Evolutionary conservation across 1,140 invertebrate genomes (phyloP).

Genomic region (Coptotermes formosanus): DNA sequence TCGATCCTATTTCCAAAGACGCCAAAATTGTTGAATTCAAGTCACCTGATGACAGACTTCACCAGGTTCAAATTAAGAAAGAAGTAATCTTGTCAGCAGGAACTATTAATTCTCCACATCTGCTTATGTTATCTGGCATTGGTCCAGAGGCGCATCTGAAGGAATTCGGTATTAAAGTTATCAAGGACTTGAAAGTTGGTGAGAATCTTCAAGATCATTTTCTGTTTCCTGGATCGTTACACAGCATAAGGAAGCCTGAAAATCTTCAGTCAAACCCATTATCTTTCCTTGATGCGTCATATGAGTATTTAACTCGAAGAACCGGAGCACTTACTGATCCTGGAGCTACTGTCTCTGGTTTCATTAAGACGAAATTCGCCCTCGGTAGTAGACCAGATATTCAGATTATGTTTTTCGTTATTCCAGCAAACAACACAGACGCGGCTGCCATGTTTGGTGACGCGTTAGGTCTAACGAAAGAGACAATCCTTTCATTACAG

Average conservation of each 20-base stretch:
- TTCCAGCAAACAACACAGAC: background rate
- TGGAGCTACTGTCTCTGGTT: slow-evolving; percentile 55
- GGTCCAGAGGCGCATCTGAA: slow-evolving; percentile 46
- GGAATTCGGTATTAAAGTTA: slow-evolving; percentile 32
- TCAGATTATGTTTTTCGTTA: background rate
- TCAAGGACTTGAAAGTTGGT: slow-evolving; percentile 68
- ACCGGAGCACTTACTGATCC: slow-evolving; percentile 50
- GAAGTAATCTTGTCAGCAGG: slow-evolving; percentile 54
- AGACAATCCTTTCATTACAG: slow-evolving; percentile 63
- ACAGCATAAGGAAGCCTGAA: slow-evolving; percentile 60
- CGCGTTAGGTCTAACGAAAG: slow-evolving; percentile 62
- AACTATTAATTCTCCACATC: slow-evolving; percentile 39
- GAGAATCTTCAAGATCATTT: slow-evolving; percentile 79
- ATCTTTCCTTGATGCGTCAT: slow-evolving; percentile 52
- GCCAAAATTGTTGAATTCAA: slow-evolving; percentile 52
- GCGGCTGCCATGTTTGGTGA: slow-evolving; percentile 51
- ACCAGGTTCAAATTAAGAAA: slow-evolving; percentile 42
- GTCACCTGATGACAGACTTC: slow-evolving; percentile 6
- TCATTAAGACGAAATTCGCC: slow-evolving; percentile 44
- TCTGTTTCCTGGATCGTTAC: slow-evolving; percentile 65
- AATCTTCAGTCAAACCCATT: slow-evolving; percentile 68
- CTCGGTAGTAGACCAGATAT: background rate
- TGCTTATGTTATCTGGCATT: slow-evolving; percentile 49
- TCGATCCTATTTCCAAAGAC: slow-evolving; percentile 50
- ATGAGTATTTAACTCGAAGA: slow-evolving; percentile 46